Evolutionary conservation across 1,140 invertebrate species (phyloP).

Genomic region (Solenopsis fugax): DNA sequence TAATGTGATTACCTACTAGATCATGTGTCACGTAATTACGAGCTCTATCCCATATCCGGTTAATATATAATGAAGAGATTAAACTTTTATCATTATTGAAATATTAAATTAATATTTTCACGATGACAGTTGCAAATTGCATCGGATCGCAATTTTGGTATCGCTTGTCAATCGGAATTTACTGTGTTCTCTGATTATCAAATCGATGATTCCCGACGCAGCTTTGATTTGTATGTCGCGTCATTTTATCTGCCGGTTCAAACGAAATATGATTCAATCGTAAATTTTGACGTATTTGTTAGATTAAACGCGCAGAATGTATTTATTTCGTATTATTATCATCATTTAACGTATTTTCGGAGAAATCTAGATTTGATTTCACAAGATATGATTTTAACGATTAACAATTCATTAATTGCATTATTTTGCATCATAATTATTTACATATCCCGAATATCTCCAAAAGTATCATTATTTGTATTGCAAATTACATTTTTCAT

Average conservation of each 20-base stretch:
- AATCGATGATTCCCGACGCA: constrained; percentile 52
- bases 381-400: constrained; percentile 35
- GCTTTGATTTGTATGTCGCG: constrained; percentile 56
- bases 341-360: constrained; percentile 19
- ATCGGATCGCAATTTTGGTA: constrained; percentile 53
- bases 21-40: constrained; percentile 39
- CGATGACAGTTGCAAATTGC: constrained; percentile 37
- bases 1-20: constrained; percentile 22
- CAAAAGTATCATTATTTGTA: background rate
- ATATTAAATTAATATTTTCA: constrained; percentile 59
- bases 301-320: constrained; percentile 41
- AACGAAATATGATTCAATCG: constrained; percentile 47
- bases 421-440: background rate
- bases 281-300: constrained; percentile 52
- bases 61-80: constrained; percentile 39
- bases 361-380: constrained; percentile 45
- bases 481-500: background rate
- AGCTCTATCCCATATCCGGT: background rate
- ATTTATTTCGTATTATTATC: constrained; percentile 37
- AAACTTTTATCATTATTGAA: constrained; percentile 49
- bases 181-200: constrained; percentile 50
- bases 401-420: background rate
- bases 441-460: background rate
- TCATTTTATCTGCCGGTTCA: constrained; percentile 55
- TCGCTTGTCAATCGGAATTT: constrained; percentile 62